Evolutionary conservation across 2,113 vertebrate genomes (phyloP).

Genomic region (Sterrhoptilus dennistouni): DNA sequence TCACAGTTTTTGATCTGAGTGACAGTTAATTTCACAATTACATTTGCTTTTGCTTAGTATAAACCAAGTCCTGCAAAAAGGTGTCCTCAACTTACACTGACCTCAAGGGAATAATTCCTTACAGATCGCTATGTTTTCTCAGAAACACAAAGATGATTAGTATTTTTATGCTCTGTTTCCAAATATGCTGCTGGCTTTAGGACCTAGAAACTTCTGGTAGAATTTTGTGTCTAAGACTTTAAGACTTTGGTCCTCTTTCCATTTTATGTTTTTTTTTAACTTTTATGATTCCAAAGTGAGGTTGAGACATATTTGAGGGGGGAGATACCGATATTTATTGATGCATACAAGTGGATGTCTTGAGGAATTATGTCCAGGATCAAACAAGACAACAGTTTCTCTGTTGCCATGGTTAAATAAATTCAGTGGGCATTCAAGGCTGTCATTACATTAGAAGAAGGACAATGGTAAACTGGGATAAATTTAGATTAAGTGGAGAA

Average conservation of each 20-base stretch:
- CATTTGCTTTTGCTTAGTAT: not conserved
- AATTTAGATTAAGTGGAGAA: not conserved
- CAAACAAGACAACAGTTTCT: not conserved
- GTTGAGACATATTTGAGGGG: not conserved
- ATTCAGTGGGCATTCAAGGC: not conserved
- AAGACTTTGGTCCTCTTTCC: not conserved
- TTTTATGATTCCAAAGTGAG: not conserved
- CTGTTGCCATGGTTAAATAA: not conserved
- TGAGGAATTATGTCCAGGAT: not conserved
- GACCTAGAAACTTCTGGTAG: not conserved
- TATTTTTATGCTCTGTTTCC: not conserved
- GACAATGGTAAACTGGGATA: not conserved
- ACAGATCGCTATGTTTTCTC: not conserved
- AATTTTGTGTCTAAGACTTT: not conserved
- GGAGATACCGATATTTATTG: not conserved
- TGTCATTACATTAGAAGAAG: not conserved
- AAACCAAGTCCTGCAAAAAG: not conserved
- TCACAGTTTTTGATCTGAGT: not conserved
- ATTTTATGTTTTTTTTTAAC: not conserved
- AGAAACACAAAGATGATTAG: not conserved
- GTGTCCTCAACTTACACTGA: not conserved
- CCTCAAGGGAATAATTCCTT: not conserved
- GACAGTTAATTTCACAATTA: not conserved
- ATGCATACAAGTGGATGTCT: not conserved
- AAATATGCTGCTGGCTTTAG: not conserved